phyloP scores from a whole-genome alignment of 2,888 invertebrate species.

The Drosophila paramelanica region DNA sequence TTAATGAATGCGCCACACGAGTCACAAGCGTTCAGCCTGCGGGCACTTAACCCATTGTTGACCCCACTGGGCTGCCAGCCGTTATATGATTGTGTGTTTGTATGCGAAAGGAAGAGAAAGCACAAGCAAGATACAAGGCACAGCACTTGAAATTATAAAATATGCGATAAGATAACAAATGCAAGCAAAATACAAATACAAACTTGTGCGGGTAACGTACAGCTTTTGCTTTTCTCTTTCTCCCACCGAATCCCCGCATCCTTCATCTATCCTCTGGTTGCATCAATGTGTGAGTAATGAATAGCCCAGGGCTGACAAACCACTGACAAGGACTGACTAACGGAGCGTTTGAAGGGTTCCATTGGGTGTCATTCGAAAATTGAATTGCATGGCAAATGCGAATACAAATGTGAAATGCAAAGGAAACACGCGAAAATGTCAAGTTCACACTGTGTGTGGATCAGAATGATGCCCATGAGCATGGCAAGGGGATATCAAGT shows the following conservation, averaged over 20 bases:
- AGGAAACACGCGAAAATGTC: conserved; percentile 64
- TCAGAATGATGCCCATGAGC: conserved; percentile 14
- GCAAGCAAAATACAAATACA: conserved; percentile 15
- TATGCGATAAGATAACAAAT: conserved; percentile 45
- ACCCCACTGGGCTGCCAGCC: conserved; percentile 34
- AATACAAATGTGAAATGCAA: conserved; percentile 34
- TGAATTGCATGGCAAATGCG: conserved; percentile 48
- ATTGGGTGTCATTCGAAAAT: conserved; percentile 44
- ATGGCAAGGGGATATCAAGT: conserved; percentile 9
- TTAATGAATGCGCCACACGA: conserved; percentile 58
- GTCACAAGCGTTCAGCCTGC: conserved; percentile 49
- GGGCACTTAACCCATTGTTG: conserved; percentile 64
- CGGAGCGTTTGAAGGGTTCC: conserved; percentile 39
- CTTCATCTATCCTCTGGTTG: not conserved
- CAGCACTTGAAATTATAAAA: conserved; percentile 48
- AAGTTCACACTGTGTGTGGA: conserved; percentile 66
- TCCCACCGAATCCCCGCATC: not conserved
- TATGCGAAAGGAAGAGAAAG: not conserved
- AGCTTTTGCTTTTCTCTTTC: not conserved
- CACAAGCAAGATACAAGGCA: conserved; percentile 13
- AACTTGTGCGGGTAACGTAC: conserved; percentile 17
- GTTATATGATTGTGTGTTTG: conserved; percentile 25
- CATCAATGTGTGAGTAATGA: conserved; percentile 21
- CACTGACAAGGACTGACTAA: conserved; percentile 41
- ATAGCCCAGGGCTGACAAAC: conserved; percentile 27